These are phyloP conservation scores for Caenorhabditis angaria DNA, from an alignment of 2,888 invertebrate species.

Conservation along the genomic window DNA sequence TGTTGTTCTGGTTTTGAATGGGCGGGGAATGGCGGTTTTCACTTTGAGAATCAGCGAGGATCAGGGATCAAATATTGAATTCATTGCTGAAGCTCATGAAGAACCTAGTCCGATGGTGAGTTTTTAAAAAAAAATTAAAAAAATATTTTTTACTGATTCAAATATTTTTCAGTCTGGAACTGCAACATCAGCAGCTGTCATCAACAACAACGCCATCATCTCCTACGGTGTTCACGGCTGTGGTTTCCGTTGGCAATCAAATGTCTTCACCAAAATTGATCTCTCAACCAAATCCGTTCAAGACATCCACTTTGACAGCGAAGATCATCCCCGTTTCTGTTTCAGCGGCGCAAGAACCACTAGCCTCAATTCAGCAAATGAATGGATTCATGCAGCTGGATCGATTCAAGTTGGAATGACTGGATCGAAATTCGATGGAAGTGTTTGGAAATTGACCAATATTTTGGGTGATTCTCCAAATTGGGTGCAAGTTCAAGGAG, in stretches of 20 bases:
- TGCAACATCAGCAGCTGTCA: slow-evolving; percentile 29
- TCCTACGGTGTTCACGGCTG: slow-evolving; percentile 55
- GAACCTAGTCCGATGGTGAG: slow-evolving; percentile 9
- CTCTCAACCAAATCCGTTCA: not conserved
- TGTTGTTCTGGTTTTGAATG: slow-evolving; percentile 10
- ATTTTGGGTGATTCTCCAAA: slow-evolving; percentile 21
- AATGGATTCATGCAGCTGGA: slow-evolving; percentile 31
- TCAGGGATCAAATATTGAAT: not conserved
- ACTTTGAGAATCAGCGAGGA: slow-evolving; percentile 3
- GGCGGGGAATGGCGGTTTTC: slow-evolving; percentile 12
- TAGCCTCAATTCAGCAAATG: slow-evolving; percentile 17
- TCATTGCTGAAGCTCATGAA: not conserved
- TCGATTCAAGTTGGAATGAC: slow-evolving; percentile 38
- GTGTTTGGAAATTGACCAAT: slow-evolving; percentile 38
- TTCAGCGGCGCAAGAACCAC: slow-evolving; percentile 41
- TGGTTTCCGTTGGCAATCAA: slow-evolving; percentile 54
- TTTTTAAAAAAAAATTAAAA: not conserved
- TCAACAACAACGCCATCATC: slow-evolving; percentile 43
- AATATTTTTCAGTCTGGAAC: slow-evolving; percentile 37
- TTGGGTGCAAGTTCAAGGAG: slow-evolving; percentile 14
- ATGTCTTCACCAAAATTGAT: slow-evolving; percentile 44
- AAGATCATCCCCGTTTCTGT: slow-evolving; percentile 26
- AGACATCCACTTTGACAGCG: slow-evolving; percentile 13
- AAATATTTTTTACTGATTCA: too few relatives aligned
- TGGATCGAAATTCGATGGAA: slow-evolving; percentile 38